Evolutionary conservation across 2,888 invertebrate genomes (phyloP), one percentile per base, ranked within the genome.

Genomic region (Metallyticus violacea): DNA sequence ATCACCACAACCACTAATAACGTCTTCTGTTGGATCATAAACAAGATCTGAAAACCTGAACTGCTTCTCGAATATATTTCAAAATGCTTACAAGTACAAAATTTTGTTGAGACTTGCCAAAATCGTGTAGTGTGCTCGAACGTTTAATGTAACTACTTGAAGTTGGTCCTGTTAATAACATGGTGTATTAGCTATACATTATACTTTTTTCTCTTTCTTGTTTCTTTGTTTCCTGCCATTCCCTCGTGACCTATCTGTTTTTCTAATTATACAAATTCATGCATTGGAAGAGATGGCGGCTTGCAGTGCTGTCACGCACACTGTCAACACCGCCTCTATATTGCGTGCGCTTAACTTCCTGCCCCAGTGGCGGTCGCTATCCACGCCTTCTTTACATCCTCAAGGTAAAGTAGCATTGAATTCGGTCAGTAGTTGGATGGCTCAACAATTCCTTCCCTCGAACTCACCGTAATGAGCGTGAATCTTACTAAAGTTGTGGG

Each of bases 221-320:
- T 62, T 62, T 15, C 15, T 62, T 62, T 62, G 40, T 62, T 62
- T 62, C n/a, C n/a, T n/a, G n/a, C n/a, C 25, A 26, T 25, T 25
- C 29, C 27, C 22, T 80, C 80, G 80, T 28, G 80, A 80, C 80
- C 29, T 29, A 29, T 80, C 80, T 80, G 80, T 22, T 25, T 78
- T 30, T 81, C n/a, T 81, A 81, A 81, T 30, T 30, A n/a, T 30
- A 81, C 40, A 81, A 81, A 81, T 81, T 40, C 25, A 81, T 81
- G 81, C 30, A 30, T 7, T 30, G 81, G 27, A 81, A 9, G 3
- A 30, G 40, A 62, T 62, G 40, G 40, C 40, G 40, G 40, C 40
- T 62, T 62, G 40, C 40, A 62, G 22, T 62, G 40, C 40, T 22
- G 40, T 62, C 40, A 62, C 40, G 40, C 40, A 62, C 15, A 15